Conservation (phyloP, 2,888 invertebrate species). For the Drosophila koepferae region DNA sequence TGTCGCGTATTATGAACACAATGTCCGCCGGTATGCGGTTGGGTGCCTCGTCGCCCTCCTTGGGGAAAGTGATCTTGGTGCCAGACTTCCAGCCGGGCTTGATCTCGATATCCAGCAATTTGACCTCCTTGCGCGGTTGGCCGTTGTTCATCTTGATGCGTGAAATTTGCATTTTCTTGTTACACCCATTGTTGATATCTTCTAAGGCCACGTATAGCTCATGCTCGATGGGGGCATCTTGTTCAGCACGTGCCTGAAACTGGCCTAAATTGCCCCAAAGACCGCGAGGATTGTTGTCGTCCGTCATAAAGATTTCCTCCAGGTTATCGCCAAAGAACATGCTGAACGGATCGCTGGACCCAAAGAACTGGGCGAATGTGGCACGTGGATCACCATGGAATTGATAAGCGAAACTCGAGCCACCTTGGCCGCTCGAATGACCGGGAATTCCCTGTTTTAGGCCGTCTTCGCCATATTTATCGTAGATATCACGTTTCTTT, state of each 20-base stretch:
- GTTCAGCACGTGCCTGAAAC: conserved; percentile 93
- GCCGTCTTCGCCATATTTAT: conserved; percentile 96
- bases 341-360: conserved; percentile 97
- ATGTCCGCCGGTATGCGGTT: conserved; percentile 98
- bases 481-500: conserved; percentile 97
- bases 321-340: conserved; percentile 95
- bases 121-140: conserved; percentile 94
- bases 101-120: conserved; percentile 92
- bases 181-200: conserved; percentile 96
- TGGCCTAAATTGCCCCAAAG: conserved; percentile 88
- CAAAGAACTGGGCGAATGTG: conserved; percentile 99
- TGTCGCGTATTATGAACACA: conserved; percentile 97
- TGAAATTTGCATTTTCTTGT: conserved; percentile 99
- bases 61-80: conserved; percentile 98
- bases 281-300: conserved; percentile 55
- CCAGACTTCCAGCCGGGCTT: conserved; percentile 99
- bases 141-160: conserved; percentile 91
- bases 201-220: conserved; percentile 97
- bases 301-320: conserved; percentile 87
- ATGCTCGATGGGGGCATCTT: conserved; percentile 96
- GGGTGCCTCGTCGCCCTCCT: conserved; percentile 96
- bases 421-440: conserved; percentile 86
- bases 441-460: conserved; percentile 92
- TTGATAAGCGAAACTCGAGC: conserved; percentile 87
- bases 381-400: conserved; percentile 98